Percentiles rank a stretch among this genome's conserved stretches.
These are phyloP conservation scores for Acholoe squamosa DNA, from an alignment of 2,888 invertebrate genomes.

Conservation along the genomic window DNA sequence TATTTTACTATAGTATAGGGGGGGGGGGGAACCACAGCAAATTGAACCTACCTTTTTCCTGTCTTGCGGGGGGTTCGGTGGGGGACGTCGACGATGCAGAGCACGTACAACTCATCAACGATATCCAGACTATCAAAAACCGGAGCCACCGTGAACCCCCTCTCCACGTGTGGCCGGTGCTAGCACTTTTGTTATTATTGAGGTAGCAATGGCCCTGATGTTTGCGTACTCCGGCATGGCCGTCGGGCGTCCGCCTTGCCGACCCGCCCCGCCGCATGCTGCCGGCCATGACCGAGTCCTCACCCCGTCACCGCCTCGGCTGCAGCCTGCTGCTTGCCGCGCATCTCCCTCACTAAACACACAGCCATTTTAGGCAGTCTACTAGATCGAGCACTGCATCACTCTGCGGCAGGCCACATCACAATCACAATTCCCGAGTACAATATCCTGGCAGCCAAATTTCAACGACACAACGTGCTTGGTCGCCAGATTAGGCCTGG, in stretches of 20 bases:
- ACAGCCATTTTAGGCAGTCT: background rate
- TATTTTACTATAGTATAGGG: too few species aligned
- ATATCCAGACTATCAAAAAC: constrained; percentile 36
- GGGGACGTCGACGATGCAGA: background rate
- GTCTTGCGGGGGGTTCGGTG: constrained; percentile 2
- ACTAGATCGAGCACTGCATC: background rate
- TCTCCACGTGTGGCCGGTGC: background rate
- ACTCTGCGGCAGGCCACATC: background rate
- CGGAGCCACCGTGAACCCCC: background rate
- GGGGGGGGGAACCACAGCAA: too few species aligned
- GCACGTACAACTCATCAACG: constrained; percentile 9
- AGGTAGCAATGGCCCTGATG: background rate
- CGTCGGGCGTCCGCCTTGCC: constrained; percentile 14
- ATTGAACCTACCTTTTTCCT: constrained; percentile 44
- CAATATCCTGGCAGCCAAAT: background rate
- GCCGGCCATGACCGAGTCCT: constrained; percentile 14
- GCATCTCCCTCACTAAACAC: background rate
- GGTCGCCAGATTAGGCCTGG: constrained; percentile 42
- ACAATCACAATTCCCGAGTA: background rate
- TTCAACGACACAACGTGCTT: constrained; percentile 20
- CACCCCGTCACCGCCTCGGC: constrained; percentile 32
- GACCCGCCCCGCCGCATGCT: constrained; percentile 13
- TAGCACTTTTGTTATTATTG: background rate
- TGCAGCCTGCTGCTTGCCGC: background rate
- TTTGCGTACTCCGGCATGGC: constrained; percentile 37